Percentiles rank a stretch among this genome's conserved stretches.
Conservation (phyloP, 2,113 vertebrate genomes). For the Mesitornis unicolor region DNA sequence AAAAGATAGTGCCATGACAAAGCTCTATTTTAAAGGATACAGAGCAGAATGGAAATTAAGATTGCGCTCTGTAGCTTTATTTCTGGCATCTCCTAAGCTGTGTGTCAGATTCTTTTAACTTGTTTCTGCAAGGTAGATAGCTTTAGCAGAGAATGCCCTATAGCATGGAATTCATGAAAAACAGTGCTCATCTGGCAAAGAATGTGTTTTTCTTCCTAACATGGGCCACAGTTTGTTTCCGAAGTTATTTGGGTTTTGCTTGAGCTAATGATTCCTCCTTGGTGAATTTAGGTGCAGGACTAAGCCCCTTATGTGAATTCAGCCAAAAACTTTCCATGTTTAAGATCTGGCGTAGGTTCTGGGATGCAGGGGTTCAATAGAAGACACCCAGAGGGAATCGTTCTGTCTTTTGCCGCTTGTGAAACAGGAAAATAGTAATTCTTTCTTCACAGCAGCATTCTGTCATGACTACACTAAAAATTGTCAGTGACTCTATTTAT, state of each 20-base stretch:
- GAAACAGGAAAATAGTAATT: background rate
- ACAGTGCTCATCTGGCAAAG: background rate
- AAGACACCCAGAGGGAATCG: rapidly evolving
- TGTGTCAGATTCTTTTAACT: background rate
- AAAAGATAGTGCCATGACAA: background rate
- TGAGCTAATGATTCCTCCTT: background rate
- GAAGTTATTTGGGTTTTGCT: background rate
- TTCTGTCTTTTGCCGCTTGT: background rate
- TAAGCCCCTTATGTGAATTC: background rate
- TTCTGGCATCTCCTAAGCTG: background rate
- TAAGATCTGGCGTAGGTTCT: background rate
- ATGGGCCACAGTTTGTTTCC: rapidly evolving
- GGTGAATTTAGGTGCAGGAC: background rate
- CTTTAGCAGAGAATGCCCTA: rapidly evolving
- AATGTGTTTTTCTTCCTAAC: background rate
- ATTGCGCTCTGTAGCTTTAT: background rate
- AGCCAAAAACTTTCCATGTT: background rate
- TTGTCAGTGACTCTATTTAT: background rate
- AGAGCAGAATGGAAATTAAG: background rate
- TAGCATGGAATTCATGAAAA: background rate
- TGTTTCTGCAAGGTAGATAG: background rate
- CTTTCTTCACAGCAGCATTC: background rate
- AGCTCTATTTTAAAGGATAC: background rate
- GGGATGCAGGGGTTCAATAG: background rate
- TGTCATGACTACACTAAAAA: background rate